Base-by-base conservation (phyloP, 2,888 invertebrate species). In the Odiellus spinosus region DNA sequence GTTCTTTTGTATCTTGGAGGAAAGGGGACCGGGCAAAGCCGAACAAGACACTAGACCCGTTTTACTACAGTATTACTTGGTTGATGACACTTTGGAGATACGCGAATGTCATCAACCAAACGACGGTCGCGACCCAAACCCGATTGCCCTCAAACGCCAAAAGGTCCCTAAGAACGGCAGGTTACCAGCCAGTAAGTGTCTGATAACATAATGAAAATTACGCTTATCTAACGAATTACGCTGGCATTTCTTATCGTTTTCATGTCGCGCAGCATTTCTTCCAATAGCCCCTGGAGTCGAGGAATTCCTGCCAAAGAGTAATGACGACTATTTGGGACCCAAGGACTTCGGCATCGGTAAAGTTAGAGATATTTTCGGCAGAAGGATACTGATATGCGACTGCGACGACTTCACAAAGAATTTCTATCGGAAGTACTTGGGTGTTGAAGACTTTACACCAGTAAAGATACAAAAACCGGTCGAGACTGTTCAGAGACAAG, bases 381-480 rank as follows among this genome's bases (percentile, higher is more conserved):
- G 67, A 41, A 60, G 67, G 26, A 80, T 87, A 66, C 68, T 85
- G 8, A 65, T 88, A 3, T 78, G 76, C 56, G 81, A 87, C 63
- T 83, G 83, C 61, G 86, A 87, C 60, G 64, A 69, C 15, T 85
- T 82, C 65, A 86, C 87, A 0, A 74, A 83, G 55, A 75, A 73
- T 54, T 87, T 82, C 65, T 87, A 75, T 63, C 71, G 74, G 51
- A 60, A 64, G 45, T 60, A 67, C 50, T 67, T 67, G 49, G 64
- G 65, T 33, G 54, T 65, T 41, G 64, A 64, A 12, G 65, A 69
- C 18, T 67, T 68, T 58, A 59, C 60, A 4, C 61, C 65, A 1
- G 59, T 68, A 14, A 63, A 65, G 46, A 61, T 68, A 3, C 59
- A 63, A 18, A 63, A 62, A 53, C 63, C 64, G 63, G 64, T 42